phyloP scores from a whole-genome alignment of 2,113 vertebrate genomes.

The Cochlearius cochlearius region DNA sequence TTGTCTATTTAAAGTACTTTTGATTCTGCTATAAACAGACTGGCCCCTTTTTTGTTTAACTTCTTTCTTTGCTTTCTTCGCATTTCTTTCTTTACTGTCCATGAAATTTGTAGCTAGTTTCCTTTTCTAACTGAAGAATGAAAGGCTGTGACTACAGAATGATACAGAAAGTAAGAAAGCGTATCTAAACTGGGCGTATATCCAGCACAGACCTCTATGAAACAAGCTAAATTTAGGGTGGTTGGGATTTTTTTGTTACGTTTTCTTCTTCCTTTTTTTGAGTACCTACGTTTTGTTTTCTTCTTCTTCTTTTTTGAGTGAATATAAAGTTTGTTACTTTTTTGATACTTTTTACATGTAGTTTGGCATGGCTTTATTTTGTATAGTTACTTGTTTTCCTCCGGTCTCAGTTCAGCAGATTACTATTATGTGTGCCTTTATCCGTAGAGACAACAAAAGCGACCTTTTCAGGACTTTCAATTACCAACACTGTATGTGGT shows the following conservation, averaged over 20 bases:
- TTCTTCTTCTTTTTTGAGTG: neutral
- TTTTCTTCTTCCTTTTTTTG: neutral
- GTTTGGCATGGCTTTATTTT: neutral
- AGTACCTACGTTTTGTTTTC: neutral
- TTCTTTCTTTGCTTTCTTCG: conserved; percentile 70
- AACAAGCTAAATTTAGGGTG: conserved; percentile 32
- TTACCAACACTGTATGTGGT: conserved; percentile 28
- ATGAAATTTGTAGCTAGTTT: conserved; percentile 74
- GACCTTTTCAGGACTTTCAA: conserved; percentile 36
- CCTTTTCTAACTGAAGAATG: conserved; percentile 59
- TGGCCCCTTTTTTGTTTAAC: conserved; percentile 70
- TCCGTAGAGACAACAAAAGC: conserved; percentile 5
- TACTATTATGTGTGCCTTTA: neutral
- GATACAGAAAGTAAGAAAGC: conserved; percentile 54
- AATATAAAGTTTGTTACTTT: neutral
- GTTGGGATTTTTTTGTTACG: neutral
- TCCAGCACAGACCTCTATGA: conserved; percentile 45
- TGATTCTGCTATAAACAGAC: conserved; percentile 78
- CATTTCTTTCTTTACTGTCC: conserved; percentile 69
- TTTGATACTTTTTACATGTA: neutral
- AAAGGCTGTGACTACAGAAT: conserved; percentile 61
- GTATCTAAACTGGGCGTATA: neutral
- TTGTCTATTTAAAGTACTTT: conserved; percentile 80
- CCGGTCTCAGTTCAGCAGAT: neutral
- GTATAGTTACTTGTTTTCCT: neutral